These are phyloP conservation scores for Anarsia innoxiella DNA, from an alignment of 2,888 invertebrate genomes.

Conservation along the genomic window DNA sequence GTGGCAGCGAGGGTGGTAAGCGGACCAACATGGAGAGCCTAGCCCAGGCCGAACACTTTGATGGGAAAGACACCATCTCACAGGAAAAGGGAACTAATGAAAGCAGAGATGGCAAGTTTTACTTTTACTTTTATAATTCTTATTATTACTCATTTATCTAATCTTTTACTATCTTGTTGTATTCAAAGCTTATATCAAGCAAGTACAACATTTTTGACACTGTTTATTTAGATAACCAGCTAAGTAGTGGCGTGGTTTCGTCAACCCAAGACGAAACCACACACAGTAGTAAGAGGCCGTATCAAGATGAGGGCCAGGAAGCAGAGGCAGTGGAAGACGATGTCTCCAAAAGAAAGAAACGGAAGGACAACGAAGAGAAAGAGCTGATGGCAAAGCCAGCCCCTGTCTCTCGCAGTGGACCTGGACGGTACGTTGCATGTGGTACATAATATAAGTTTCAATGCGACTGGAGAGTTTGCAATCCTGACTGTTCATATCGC, in stretches of 20 bases:
- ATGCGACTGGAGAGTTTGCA: not conserved
- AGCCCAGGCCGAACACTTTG: conserved; percentile 62
- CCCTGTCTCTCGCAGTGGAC: conserved; percentile 45
- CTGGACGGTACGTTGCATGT: conserved; percentile 42
- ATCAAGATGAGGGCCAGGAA: conserved; percentile 70
- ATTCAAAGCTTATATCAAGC: too few relatives aligned
- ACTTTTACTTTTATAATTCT: too few relatives aligned
- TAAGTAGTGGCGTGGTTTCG: conserved; percentile 56
- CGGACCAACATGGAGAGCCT: conserved; percentile 64
- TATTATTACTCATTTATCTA: too few relatives aligned
- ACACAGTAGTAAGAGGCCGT: conserved; percentile 34
- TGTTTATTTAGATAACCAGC: conserved; percentile 38
- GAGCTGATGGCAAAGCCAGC: conserved; percentile 74
- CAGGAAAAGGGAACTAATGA: conserved; percentile 51
- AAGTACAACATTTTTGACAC: too few relatives aligned
- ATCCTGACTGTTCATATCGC: conserved; percentile 4
- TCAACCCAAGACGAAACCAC: conserved; percentile 56
- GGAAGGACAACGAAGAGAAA: conserved; percentile 80
- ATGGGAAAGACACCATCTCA: conserved; percentile 52
- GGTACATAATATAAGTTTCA: not conserved
- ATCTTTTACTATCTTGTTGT: too few relatives aligned
- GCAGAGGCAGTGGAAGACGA: conserved; percentile 77
- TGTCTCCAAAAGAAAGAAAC: conserved; percentile 81
- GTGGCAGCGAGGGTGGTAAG: conserved; percentile 50
- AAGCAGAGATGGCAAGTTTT: conserved; percentile 51